Evolutionary conservation across 2,113 vertebrate species (phyloP), one percentile per base, ranked within the genome.

Genomic region (Ploceus nigricollis): DNA sequence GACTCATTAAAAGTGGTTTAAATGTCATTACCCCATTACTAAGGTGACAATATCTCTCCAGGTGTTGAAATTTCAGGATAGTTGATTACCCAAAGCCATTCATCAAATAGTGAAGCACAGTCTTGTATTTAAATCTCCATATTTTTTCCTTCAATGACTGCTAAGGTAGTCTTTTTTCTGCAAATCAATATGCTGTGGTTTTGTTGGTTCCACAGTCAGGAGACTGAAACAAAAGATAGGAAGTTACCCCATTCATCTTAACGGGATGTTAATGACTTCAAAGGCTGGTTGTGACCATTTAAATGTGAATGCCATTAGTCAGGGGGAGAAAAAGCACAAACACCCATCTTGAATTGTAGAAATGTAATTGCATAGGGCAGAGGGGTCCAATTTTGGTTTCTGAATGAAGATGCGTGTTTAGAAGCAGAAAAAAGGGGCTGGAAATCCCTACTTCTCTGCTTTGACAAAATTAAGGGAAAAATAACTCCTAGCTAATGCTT

Each of bases 301-400:
- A 96, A 97, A 97, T 95, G 94, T 89, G 96, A 98, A 95, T 25
- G 25, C 64, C 93, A 96, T 97, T 96, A 97, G 97, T 98, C 96
- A 98, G 91, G 40, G 3, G 4, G 68, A 83, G 92, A 94, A 7
- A 94, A 97, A 97, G 90, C 81, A 97, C 90, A 92, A 97, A 93
- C 73, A 95, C 53, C 19, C 44, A 80, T 51, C 30, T 68, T 89
- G 81, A 96, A 64, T 69, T 58, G 30, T 61, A 65, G 94, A 97
- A 95, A 96, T 91, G 47, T 94, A 97, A 96, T 97, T 96, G 84
- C 53, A 39, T 42, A 92, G 94, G 96, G 94, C 91, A 96, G 82
- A 94, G 50, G 58, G 69, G 80, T 93, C 71, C 66, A 82, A 40
- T 97, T 96, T 90, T 92, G 72, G 42, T 75, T 97, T 86, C 35